Base-by-base conservation (phyloP, 2,113 vertebrate genomes). In the Gopherus evgoodei region DNA sequence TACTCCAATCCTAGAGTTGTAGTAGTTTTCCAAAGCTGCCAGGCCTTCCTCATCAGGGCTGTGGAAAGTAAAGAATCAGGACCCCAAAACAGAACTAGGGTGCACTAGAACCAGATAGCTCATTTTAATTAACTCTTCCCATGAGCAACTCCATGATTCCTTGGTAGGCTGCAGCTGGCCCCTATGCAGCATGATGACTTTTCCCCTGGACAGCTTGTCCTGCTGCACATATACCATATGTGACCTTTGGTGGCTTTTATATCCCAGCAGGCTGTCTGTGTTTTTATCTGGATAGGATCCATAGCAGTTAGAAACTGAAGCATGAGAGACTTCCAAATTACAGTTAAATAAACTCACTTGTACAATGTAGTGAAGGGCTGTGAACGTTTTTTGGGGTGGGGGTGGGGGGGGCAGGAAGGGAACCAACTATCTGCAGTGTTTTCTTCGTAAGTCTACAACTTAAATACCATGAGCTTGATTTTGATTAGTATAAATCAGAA, bases 31-130 rank as follows among this genome's bases (percentile, higher is more conserved):
- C 76, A 91, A 84, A 78, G 8, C 42, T 76, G 25, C 38, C 44
- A 6, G 27, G 49, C 38, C 11, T 29, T 86, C 42, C 79, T 24
- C 42, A 47, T 27, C 14, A 22, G 4, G 42, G 54, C 11, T 24
- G 29, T 25, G 25, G 59, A 25, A 27, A 3, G 1, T 11, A 54
- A 12, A 87, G 14, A 78, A 49, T 5, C 0, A 0, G 4, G 54
- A 22, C 9, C 8, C 0, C 0, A 0, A 19, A 59, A 78, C 9
- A 12, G 24, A 42, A 52, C 0, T 1, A 25, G 76, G 31, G 9
- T 19, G 44, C 10, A 84, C n/a, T 54, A 57, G 47, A 0, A 0
- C 25, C 50, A 79, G 29, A 12, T 4, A 52, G 6, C 0, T 78
- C 11, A 42, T 53, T 35, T 38, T 8, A 25, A 31, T 5, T 19